phyloP scores from a whole-genome alignment of 1,140 invertebrate species.

The Gonatopus flavifemur region DNA sequence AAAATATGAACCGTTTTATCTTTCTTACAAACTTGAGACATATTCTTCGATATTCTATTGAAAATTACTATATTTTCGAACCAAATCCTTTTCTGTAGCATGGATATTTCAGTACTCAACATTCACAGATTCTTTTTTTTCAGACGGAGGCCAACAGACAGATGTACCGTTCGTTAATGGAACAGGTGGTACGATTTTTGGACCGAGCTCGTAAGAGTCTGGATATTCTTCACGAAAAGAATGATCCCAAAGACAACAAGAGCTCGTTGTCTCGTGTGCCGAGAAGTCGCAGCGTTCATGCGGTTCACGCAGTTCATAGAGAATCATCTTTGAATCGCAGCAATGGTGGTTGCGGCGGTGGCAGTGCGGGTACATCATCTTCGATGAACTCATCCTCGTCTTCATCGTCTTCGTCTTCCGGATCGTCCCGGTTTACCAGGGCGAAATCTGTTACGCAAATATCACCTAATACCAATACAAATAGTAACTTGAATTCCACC shows the following conservation, averaged over 20 bases:
- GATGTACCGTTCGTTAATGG: conserved; percentile 78
- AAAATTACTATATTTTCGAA: too few species aligned
- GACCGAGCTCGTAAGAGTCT: conserved; percentile 71
- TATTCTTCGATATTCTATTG: too few species aligned
- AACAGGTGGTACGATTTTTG: conserved; percentile 74
- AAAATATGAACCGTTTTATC: too few species aligned
- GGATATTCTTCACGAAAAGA: conserved; percentile 55
- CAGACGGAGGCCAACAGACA: conserved; percentile 75
- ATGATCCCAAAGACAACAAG: conserved; percentile 33
- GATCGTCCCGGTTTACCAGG: conserved; percentile 40
- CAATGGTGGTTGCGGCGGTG: background rate
- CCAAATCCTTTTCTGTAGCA: too few species aligned
- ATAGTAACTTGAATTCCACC: background rate
- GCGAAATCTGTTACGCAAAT: conserved; percentile 54
- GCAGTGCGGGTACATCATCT: background rate
- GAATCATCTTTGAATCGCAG: conserved; percentile 15
- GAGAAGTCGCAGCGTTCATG: conserved; percentile 56
- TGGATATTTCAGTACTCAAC: too few species aligned
- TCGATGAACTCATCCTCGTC: conserved; percentile 17
- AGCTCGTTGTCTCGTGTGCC: conserved; percentile 37
- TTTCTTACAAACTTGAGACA: too few species aligned
- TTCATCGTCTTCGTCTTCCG: conserved; percentile 22
- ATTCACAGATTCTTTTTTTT: conserved; percentile 28
- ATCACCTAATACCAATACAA: conserved; percentile 27
- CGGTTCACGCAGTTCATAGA: conserved; percentile 33